Evolutionary conservation across 2,888 invertebrate genomes (phyloP), one percentile per base, ranked within the genome.

Genomic region (Apodemia mormo): DNA sequence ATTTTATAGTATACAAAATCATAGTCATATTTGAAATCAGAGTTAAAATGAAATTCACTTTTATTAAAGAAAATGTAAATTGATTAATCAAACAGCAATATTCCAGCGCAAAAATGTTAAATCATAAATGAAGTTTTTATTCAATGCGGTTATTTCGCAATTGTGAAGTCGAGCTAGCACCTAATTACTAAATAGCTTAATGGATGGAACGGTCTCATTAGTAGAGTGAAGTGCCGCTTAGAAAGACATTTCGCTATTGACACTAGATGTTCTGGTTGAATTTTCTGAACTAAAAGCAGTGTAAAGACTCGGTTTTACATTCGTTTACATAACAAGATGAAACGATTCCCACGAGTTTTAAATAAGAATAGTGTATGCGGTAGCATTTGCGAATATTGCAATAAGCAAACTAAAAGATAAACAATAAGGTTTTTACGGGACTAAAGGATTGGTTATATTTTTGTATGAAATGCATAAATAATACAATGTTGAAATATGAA

Each of bases 111-210:
- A 66, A 61, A 73, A 69, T 69, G 45, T 70, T 33, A 30, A 40
- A 67, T 68, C 49, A 67, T 56, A 70, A 72, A 58, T 64, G 70
- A 56, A 69, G 43, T 66, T 66, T 75, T 66, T n/a, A 65, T 67
- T 71, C 64, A 67, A 71, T 70, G 71, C 65, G 72, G 70, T 84
- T 83, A 81, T 81, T 85, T 83, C 81, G 77, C 81, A 79, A 79
- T 79, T 80, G 76, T 76, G 74, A 73, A 75, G 74, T 72, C 72
- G 78, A 76, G 79, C 84, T 85, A 78, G 80, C 87, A 86, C 88
- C 88, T 88, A 89, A 88, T 90, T 89, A 88, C 87, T 85, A 84
- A 90, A 88, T 85, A 85, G 87, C 86, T 81, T 87, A 89, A 88
- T 88, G 88, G 85, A 86, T 85, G 82, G 83, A 83, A 82, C 83